Percentiles rank a stretch among this genome's conserved stretches.
Conservation (phyloP, 2,113 vertebrate species). For the Bathybates hornii region DNA sequence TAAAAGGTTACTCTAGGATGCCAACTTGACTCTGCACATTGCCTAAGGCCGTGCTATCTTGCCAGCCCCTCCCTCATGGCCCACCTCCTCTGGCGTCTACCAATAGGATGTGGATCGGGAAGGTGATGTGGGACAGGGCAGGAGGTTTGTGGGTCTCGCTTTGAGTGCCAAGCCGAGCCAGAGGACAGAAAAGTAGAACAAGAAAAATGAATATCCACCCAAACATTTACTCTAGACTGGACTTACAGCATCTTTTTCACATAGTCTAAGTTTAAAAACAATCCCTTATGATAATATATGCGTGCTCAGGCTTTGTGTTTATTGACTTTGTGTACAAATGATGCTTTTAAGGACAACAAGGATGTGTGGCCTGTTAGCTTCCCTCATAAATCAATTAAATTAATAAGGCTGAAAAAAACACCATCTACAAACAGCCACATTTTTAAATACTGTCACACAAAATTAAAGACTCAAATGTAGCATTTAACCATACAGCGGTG, state of each 20-base stretch:
- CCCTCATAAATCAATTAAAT: not conserved
- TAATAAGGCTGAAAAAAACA: not conserved
- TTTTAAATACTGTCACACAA: not conserved
- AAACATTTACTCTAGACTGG: not conserved
- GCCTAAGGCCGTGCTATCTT: not conserved
- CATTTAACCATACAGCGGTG: not conserved
- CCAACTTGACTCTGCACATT: conserved; percentile 25
- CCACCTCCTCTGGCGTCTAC: not conserved
- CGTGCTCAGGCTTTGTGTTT: not conserved
- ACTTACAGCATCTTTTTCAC: not conserved
- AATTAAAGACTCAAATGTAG: not conserved
- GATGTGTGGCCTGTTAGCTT: not conserved
- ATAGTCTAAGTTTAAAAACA: not conserved
- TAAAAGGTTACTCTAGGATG: conserved; percentile 58
- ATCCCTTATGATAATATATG: not conserved
- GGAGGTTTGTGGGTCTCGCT: not conserved
- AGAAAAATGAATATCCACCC: not conserved
- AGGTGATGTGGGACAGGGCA: not conserved
- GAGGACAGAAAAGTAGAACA: not conserved
- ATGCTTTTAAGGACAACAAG: not conserved
- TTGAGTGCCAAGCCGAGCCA: not conserved
- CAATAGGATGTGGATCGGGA: not conserved
- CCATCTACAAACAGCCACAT: not conserved
- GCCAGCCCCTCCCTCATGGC: not conserved
- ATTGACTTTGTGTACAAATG: not conserved